Percentiles rank a stretch among this genome's conserved stretches.
phyloP scores from a whole-genome alignment of 2,888 invertebrate species.

The Sicus ferrugineus region DNA sequence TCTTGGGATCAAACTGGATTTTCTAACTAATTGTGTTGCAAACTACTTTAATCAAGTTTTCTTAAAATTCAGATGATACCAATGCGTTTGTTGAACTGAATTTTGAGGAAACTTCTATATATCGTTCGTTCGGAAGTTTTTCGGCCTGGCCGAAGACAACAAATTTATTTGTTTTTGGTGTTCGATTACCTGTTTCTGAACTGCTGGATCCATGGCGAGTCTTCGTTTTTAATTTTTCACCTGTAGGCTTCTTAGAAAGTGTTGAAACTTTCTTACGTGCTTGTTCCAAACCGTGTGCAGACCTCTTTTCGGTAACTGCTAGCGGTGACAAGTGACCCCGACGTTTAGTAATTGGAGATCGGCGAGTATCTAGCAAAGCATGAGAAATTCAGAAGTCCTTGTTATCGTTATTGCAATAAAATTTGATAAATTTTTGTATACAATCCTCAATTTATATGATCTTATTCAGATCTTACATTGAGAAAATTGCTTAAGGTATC shows the following conservation, averaged over 20 bases:
- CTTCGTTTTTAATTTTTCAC: slow-evolving; percentile 49
- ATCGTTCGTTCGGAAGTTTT: neutral
- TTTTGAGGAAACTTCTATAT: neutral
- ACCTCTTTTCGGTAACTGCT: slow-evolving; percentile 54
- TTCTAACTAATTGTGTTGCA: no score
- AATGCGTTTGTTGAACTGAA: neutral
- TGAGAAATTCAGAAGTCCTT: no score
- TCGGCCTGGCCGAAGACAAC: neutral
- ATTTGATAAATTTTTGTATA: neutral
- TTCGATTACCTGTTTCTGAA: slow-evolving; percentile 60
- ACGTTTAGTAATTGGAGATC: slow-evolving; percentile 50
- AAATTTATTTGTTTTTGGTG: neutral
- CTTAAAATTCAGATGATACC: neutral
- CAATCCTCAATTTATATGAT: no score
- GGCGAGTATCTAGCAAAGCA: slow-evolving; percentile 44
- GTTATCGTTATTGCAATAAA: neutral
- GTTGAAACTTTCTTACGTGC: slow-evolving; percentile 59
- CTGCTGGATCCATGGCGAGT: slow-evolving; percentile 59
- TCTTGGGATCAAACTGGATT: no score
- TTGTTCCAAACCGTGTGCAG: slow-evolving; percentile 53
- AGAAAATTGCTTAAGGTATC: no score
- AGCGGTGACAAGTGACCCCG: slow-evolving; percentile 55
- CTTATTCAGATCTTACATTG: no score
- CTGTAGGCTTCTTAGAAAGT: slow-evolving; percentile 50
- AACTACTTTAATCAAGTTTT: no score